Percentiles rank a stretch among this genome's conserved stretches.
These are phyloP conservation scores for Campoplex nolae DNA, from an alignment of 2,888 invertebrate species.

Conservation along the genomic window DNA sequence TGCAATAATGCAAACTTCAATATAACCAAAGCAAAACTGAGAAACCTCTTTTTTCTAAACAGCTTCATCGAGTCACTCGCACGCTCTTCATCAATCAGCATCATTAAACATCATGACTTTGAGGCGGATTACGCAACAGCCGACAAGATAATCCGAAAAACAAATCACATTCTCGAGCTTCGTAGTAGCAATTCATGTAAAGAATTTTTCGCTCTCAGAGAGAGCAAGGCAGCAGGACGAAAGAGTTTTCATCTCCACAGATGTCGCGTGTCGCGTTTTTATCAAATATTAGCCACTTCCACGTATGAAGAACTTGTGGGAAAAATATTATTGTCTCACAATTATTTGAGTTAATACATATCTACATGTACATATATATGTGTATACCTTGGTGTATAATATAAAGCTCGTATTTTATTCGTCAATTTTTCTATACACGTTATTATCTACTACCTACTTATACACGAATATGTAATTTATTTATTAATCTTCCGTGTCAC, in stretches of 20 bases:
- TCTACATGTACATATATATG: not conserved
- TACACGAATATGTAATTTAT: constrained; percentile 8
- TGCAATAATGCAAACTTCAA: constrained; percentile 4
- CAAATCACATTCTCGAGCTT: constrained; percentile 94
- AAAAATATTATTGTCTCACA: constrained; percentile 25
- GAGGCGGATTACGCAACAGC: constrained; percentile 92
- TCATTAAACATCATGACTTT: constrained; percentile 95
- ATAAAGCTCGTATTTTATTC: constrained; percentile 14
- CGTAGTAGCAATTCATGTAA: constrained; percentile 92
- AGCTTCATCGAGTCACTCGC: constrained; percentile 79
- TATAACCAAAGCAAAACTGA: not conserved
- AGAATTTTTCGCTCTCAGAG: constrained; percentile 92
- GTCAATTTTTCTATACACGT: not conserved
- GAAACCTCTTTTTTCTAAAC: constrained; percentile 1
- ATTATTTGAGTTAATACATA: constrained; percentile 47
- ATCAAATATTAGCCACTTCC: constrained; percentile 70
- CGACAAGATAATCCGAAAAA: constrained; percentile 93
- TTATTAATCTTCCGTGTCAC: not conserved
- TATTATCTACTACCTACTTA: constrained; percentile 1
- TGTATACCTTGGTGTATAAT: constrained; percentile 12
- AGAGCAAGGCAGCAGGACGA: constrained; percentile 88
- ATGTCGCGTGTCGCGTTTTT: constrained; percentile 75
- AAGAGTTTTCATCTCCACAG: constrained; percentile 87
- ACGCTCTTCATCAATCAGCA: constrained; percentile 84
- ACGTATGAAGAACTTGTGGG: constrained; percentile 73